These are phyloP conservation scores for Micrasema minimum DNA, from an alignment of 1,140 invertebrate genomes.

Conservation along the genomic window DNA sequence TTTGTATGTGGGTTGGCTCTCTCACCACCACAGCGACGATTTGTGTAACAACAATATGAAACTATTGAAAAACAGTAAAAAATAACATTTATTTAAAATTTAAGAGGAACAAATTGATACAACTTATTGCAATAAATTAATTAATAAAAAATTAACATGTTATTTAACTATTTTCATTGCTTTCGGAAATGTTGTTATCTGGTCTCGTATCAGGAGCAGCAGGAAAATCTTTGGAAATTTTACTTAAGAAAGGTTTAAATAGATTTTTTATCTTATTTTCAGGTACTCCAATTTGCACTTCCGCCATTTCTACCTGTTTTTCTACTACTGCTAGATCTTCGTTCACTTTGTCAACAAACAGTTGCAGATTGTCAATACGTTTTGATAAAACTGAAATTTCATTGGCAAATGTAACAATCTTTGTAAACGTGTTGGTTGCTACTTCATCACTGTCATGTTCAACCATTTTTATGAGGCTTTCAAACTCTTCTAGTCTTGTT, in stretches of 20 bases:
- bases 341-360: constrained; percentile 59
- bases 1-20: too few relatives aligned
- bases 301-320: constrained; percentile 63
- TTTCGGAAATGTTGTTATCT: constrained; percentile 35
- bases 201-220: constrained; percentile 35
- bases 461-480: constrained; percentile 64
- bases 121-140: too few relatives aligned
- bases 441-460: constrained; percentile 61
- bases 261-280: constrained; percentile 63
- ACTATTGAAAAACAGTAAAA: too few relatives aligned
- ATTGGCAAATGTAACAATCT: constrained; percentile 60
- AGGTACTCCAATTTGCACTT: constrained; percentile 61
- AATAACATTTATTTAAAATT: too few relatives aligned
- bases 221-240: constrained; percentile 55
- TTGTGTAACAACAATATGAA: too few relatives aligned
- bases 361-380: constrained; percentile 60
- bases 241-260: constrained; percentile 62
- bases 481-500: constrained; percentile 65
- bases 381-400: constrained; percentile 62
- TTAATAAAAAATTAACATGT: too few relatives aligned
- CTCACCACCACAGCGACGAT: too few relatives aligned
- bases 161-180: too few relatives aligned
- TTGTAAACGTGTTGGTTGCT: constrained; percentile 55
- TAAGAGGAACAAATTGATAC: too few relatives aligned
- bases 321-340: constrained; percentile 62